Evolutionary conservation across 2,113 vertebrate genomes (phyloP).

Genomic region (Variabilichromis moorii): DNA sequence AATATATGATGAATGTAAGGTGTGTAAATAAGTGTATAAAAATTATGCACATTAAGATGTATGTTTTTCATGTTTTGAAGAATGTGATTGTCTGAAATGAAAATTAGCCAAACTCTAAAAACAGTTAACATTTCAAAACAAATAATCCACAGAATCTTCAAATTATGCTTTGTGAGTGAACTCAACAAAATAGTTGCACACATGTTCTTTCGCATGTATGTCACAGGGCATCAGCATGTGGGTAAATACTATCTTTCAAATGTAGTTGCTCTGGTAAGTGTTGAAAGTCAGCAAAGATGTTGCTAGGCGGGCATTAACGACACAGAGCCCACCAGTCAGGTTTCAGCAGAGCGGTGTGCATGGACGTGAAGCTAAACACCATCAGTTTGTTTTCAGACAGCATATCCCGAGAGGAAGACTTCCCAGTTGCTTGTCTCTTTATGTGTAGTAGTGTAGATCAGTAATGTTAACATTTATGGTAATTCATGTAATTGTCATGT

Average conservation of each 20-base stretch:
- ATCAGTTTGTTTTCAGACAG: slow-evolving; percentile 50
- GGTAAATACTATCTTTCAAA: not conserved
- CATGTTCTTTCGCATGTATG: not conserved
- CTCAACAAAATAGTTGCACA: not conserved
- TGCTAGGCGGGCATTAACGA: slow-evolving; percentile 22
- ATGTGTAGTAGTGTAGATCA: not conserved
- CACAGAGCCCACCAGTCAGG: slow-evolving; percentile 38
- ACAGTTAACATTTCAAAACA: not conserved
- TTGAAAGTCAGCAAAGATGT: slow-evolving; percentile 26
- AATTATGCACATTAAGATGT: not conserved
- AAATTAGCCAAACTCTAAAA: not conserved
- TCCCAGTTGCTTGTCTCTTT: slow-evolving; percentile 14
- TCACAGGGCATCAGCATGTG: not conserved
- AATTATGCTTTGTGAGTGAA: not conserved
- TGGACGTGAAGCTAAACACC: slow-evolving; percentile 45
- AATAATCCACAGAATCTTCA: not conserved
- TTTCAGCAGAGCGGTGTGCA: slow-evolving; percentile 30
- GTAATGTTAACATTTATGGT: not conserved
- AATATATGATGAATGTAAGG: not conserved
- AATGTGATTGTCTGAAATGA: not conserved
- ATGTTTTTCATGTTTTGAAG: not conserved
- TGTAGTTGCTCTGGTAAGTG: not conserved
- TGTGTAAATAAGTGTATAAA: not conserved
- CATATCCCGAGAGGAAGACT: slow-evolving; percentile 11
- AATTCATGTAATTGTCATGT: not conserved